A percentile compares a stretch with the other conserved stretches of the same genome.
Conservation (phyloP, 2,888 invertebrate genomes). For the Pandemis corylana region DNA sequence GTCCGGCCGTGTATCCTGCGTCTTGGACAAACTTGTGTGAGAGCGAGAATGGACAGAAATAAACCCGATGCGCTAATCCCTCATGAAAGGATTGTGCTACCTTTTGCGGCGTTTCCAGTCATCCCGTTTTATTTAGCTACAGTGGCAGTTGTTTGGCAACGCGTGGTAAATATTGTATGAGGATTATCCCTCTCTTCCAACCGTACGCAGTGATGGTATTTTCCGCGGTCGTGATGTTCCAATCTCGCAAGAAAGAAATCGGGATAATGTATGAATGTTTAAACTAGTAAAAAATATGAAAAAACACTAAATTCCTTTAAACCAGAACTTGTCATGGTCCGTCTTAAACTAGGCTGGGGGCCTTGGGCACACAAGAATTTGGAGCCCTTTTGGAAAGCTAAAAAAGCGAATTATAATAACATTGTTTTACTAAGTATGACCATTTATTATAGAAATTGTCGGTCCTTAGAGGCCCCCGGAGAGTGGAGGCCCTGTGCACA, state of each 20-base stretch:
- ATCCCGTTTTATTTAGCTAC: constrained; percentile 36
- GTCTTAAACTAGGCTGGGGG: too few relatives aligned
- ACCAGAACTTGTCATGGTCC: too few relatives aligned
- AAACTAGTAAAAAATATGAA: background rate
- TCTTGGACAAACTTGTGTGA: background rate
- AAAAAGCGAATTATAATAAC: too few relatives aligned
- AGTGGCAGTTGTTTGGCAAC: constrained; percentile 28
- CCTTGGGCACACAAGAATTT: too few relatives aligned
- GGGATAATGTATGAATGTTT: background rate
- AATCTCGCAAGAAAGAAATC: background rate
- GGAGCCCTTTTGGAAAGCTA: too few relatives aligned
- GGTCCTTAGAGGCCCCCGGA: too few relatives aligned
- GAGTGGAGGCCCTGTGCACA: too few relatives aligned
- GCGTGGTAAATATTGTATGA: constrained; percentile 38
- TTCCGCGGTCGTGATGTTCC: background rate
- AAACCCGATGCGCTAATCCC: constrained; percentile 28
- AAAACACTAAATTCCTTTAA: too few relatives aligned
- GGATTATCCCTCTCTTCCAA: constrained; percentile 25
- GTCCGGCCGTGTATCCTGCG: background rate
- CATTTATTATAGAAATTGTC: too few relatives aligned
- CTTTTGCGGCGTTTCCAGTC: constrained; percentile 30
- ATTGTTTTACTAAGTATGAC: too few relatives aligned
- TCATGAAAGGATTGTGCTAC: constrained; percentile 35
- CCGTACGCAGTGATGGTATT: constrained; percentile 16
- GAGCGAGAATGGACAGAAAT: background rate